Conservation (phyloP, 2,113 vertebrate genomes). For the Syngnathoides biaculeatus region DNA sequence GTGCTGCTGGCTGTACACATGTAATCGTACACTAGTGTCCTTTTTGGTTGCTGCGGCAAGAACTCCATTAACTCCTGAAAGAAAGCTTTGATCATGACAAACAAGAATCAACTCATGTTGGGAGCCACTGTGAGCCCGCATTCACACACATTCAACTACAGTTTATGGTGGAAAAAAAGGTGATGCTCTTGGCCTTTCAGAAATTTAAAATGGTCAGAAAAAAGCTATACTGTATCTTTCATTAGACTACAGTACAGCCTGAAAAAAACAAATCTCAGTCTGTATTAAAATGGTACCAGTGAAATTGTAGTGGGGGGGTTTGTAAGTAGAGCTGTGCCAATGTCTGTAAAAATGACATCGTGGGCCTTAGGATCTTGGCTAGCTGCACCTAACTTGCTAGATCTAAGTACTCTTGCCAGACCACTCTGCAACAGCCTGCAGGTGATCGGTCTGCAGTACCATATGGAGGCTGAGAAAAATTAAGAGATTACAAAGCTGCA, state of each 20-base stretch:
- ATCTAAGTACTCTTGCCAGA: conserved; percentile 53
- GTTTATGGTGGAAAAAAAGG: neutral
- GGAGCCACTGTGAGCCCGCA: neutral
- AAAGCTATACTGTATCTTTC: conserved; percentile 3
- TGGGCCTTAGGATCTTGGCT: conserved; percentile 89
- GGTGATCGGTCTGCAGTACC: conserved; percentile 98
- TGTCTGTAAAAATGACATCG: conserved; percentile 92
- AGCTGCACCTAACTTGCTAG: conserved; percentile 78
- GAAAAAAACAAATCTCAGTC: conserved; percentile 51
- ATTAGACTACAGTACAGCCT: conserved; percentile 40
- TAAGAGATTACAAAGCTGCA: conserved; percentile 91
- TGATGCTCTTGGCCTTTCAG: neutral
- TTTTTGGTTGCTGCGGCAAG: conserved; percentile 88
- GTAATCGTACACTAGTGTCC: conserved; percentile 96
- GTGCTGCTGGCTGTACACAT: conserved; percentile 97
- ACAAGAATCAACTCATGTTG: conserved; percentile 54
- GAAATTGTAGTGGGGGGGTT: conserved; percentile 59
- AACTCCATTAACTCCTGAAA: conserved; percentile 99
- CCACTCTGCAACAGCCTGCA: conserved; percentile 93
- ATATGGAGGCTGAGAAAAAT: conserved; percentile 98
- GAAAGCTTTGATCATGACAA: conserved; percentile 99
- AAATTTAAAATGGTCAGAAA: neutral
- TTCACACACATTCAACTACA: neutral
- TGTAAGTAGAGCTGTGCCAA: conserved; percentile 90
- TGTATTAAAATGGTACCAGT: conserved; percentile 43